These are phyloP conservation scores for Smittia aterrima DNA, from an alignment of 2,888 invertebrate genomes.

Conservation along the genomic window DNA sequence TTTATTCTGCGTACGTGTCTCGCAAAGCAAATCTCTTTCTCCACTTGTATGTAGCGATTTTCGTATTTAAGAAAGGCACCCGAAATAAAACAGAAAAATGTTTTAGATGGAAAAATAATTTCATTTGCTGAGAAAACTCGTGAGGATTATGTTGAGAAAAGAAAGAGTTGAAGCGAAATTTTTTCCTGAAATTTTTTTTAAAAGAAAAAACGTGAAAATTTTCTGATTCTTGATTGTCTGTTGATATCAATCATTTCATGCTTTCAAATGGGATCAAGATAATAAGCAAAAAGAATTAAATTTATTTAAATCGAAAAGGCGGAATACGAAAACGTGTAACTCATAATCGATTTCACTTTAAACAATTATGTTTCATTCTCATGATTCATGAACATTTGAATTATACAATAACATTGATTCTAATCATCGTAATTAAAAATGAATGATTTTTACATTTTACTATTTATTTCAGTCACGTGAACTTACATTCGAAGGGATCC, in stretches of 20 bases:
- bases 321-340: too few relatives aligned
- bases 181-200: too few relatives aligned
- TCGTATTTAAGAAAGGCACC: background rate
- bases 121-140: constrained; percentile 20
- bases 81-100: background rate
- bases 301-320: too few relatives aligned
- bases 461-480: constrained; percentile 21
- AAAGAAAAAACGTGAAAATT: background rate
- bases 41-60: background rate
- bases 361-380: constrained; percentile 6
- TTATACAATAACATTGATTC: background rate
- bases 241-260: constrained; percentile 6
- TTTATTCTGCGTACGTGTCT: constrained; percentile 29
- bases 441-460: background rate
- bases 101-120: constrained; percentile 22
- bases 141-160: background rate
- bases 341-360: background rate
- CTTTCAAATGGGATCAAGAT: too few relatives aligned
- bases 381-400: constrained; percentile 29
- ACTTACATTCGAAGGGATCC: constrained; percentile 88
- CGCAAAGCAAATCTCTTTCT: constrained; percentile 22
- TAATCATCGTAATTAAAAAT: background rate
- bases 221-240: background rate
- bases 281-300: background rate
- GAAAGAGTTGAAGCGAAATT: background rate